These are phyloP conservation scores for Lycophotia porphyrea DNA, from an alignment of 2,888 invertebrate species.

Conservation along the genomic window DNA sequence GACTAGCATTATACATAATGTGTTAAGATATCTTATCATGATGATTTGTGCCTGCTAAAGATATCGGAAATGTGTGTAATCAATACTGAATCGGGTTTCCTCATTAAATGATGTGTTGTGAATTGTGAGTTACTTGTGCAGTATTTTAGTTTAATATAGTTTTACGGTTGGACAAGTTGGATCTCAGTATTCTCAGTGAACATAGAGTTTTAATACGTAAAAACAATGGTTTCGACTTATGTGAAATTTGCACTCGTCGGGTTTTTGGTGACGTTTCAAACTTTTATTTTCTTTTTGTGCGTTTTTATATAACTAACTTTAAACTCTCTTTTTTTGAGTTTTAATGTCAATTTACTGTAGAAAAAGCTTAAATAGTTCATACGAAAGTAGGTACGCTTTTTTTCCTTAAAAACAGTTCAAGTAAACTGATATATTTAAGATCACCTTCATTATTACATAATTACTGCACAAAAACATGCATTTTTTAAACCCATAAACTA, in stretches of 20 bases:
- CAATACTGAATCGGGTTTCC: constrained; percentile 12
- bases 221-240: constrained; percentile 64
- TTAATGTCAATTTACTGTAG: no score
- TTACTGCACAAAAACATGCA: neutral
- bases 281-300: no score
- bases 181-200: neutral
- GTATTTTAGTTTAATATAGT: constrained; percentile 5
- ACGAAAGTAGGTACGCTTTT: neutral
- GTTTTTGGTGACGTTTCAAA: constrained; percentile 71
- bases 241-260: constrained; percentile 66
- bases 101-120: constrained; percentile 29
- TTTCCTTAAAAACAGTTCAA: neutral
- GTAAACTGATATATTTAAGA: neutral
- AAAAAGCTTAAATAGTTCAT: no score
- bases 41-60: constrained; percentile 19
- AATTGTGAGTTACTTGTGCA: constrained; percentile 15
- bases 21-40: constrained; percentile 45
- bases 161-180: constrained; percentile 1
- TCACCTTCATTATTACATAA: neutral
- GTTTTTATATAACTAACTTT: no score
- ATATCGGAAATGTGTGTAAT: constrained; percentile 23
- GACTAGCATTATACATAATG: constrained; percentile 5
- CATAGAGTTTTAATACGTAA: neutral
- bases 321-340: no score
- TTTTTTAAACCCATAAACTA: neutral